Percentiles rank a stretch among this genome's conserved stretches.
Evolutionary conservation across 2,888 invertebrate genomes (phyloP).

Genomic region (Acanthoscelides obtectus): DNA sequence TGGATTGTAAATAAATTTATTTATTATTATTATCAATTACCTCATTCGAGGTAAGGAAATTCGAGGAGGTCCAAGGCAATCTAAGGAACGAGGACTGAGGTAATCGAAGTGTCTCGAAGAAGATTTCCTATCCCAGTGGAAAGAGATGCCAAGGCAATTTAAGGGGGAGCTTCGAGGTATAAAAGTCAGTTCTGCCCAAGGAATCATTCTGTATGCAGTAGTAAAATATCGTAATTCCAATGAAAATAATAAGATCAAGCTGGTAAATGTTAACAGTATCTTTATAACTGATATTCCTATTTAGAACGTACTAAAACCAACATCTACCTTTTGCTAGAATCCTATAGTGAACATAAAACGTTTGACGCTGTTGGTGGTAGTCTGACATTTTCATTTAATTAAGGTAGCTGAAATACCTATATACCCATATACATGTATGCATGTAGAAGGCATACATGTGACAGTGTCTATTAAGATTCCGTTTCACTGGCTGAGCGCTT

Average conservation of each 20-base stretch:
- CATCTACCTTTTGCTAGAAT: not conserved
- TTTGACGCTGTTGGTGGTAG: not conserved
- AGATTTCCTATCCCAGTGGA: too few relatives aligned
- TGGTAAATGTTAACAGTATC: not conserved
- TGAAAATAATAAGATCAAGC: not conserved
- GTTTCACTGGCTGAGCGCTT: not conserved
- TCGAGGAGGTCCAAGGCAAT: too few relatives aligned
- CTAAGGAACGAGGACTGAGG: too few relatives aligned
- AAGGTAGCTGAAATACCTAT: not conserved
- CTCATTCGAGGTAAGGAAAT: too few relatives aligned
- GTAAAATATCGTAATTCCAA: not conserved
- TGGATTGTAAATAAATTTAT: too few relatives aligned
- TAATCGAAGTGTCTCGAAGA: too few relatives aligned
- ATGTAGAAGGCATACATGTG: not conserved
- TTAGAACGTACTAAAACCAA: not conserved
- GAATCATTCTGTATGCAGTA: not conserved
- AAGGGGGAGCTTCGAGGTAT: too few relatives aligned
- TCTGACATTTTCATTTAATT: not conserved
- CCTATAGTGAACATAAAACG: not conserved
- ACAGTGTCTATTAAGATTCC: constrained; percentile 2
- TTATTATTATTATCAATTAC: too few relatives aligned
- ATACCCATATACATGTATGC: not conserved
- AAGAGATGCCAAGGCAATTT: too few relatives aligned
- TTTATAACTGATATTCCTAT: not conserved
- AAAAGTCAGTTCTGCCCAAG: too few relatives aligned